These are phyloP conservation scores for Hyposoter didymator DNA, from an alignment of 2,888 invertebrate genomes.

Conservation along the genomic window DNA sequence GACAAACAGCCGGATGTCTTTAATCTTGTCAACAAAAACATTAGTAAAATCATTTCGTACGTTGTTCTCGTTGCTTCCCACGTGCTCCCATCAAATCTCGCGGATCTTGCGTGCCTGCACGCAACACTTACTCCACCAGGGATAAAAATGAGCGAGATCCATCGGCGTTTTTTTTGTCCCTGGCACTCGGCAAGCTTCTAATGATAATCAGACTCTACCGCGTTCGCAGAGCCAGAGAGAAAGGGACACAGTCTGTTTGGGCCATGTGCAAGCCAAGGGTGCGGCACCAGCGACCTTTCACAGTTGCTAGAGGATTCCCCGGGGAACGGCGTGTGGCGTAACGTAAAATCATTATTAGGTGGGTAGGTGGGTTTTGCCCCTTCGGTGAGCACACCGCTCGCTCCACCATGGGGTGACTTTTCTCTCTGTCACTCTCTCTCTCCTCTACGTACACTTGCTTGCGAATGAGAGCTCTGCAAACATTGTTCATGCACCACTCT, in stretches of 20 bases:
- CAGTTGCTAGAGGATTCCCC: conserved; percentile 79
- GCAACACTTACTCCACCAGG: conserved; percentile 14
- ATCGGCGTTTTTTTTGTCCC: neutral
- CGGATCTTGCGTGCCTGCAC: conserved; percentile 64
- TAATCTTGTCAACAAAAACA: neutral
- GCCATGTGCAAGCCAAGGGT: conserved; percentile 84
- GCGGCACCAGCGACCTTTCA: conserved; percentile 76
- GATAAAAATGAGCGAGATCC: neutral
- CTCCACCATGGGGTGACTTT: conserved; percentile 43
- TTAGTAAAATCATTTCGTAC: neutral
- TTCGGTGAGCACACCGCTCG: conserved; percentile 64
- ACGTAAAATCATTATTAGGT: conserved; percentile 85
- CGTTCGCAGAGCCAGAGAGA: conserved; percentile 39
- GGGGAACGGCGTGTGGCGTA: conserved; percentile 83
- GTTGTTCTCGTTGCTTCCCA: neutral
- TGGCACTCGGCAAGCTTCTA: conserved; percentile 71
- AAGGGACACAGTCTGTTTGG: conserved; percentile 69
- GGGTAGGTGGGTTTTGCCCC: conserved; percentile 71
- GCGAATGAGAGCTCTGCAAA: conserved; percentile 83
- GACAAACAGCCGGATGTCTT: neutral
- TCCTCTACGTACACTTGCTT: conserved; percentile 31
- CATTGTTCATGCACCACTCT: conserved; percentile 80
- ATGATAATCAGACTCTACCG: conserved; percentile 81
- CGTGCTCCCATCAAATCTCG: conserved; percentile 58
- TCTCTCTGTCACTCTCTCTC: conserved; percentile 44